Conservation (phyloP, 2,888 invertebrate species). For the Timandra comae region DNA sequence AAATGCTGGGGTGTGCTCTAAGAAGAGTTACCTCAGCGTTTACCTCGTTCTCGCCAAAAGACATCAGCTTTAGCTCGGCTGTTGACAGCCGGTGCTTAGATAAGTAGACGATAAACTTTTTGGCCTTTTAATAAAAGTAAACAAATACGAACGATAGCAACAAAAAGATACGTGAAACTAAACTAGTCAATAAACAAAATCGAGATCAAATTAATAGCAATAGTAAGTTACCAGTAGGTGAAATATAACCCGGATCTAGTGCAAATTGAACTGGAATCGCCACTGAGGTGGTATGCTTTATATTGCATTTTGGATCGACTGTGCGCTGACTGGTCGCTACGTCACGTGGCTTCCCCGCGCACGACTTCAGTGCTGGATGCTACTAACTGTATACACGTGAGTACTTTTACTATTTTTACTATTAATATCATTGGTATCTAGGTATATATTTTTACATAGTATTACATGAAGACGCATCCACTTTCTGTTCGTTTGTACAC, state of each 20-base stretch:
- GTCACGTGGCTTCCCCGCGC: constrained; percentile 78
- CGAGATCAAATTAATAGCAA: constrained; percentile 38
- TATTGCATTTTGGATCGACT: constrained; percentile 75
- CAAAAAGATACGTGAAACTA: constrained; percentile 34
- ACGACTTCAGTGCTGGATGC: constrained; percentile 80
- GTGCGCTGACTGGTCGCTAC: constrained; percentile 78
- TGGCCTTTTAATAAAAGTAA: constrained; percentile 28
- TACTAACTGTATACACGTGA: constrained; percentile 83
- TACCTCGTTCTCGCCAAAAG: constrained; percentile 39
- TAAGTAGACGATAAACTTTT: constrained; percentile 57
- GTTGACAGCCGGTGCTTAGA: constrained; percentile 72
- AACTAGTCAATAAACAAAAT: constrained; percentile 61
- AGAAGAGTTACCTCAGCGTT: constrained; percentile 60
- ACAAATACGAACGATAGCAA: constrained; percentile 18
- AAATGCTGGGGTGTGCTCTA: constrained; percentile 73
- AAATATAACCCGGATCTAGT: constrained; percentile 36
- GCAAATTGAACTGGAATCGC: constrained; percentile 46
- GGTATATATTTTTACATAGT: not conserved
- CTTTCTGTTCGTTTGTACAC: too few relatives aligned
- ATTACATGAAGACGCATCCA: too few relatives aligned
- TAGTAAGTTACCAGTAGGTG: constrained; percentile 62
- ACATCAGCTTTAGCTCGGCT: constrained; percentile 63
- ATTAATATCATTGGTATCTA: too few relatives aligned
- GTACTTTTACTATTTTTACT: constrained; percentile 40
- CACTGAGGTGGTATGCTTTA: constrained; percentile 75